Evolutionary conservation across 1,140 invertebrate species (phyloP), one percentile per base, ranked within the genome.

Genomic region (Branchinecta lindahli): DNA sequence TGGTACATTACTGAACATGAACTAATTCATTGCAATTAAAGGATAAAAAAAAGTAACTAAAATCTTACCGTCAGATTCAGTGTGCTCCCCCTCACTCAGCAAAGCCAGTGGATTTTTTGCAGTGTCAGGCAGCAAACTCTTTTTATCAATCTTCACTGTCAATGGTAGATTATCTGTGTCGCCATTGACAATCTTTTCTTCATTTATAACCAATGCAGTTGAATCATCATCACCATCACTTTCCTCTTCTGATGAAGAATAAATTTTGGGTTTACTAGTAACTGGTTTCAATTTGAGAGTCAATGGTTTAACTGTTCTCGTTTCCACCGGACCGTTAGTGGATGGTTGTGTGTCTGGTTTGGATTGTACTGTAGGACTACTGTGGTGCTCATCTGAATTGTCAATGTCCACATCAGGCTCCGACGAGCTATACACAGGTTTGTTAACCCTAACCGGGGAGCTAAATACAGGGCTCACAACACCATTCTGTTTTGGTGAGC

Each of bases 201-300:
- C 52, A 61, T 61, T 61, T 1, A 61, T 61, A 2, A 61, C 52
- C 12, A 61, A 20, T 61, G 52, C 12, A 15, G 52, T 12, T 1
- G 12, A 15, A 15, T 61, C 52, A 15, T 61, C 52, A 15, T 61
- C 52, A 15, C 18, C 52, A 15, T 61, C 52, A 61, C 52, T 61
- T 20, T 61, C 52, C 52, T 61, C 52, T 61, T 61, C 52, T 15
- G 52, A 61, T 6, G 52, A 61, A 15, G 52, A 61, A 61, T 61
- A 61, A 61, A 61, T 61, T 61, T 61, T 61, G 12, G 12, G 52
- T 61, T 61, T 61, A 20, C 52, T 61, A 20, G 12, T 61, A 20
- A 61, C 52, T 61, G 52, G 52, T 61, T 61, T 61, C 52, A 61
- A 61, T 61, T 61, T 61, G 18, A 61, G 12, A 15, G 52, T 61